Evolutionary conservation across 2,113 vertebrate species (phyloP).

Genomic region (Acanthisitta chloris): DNA sequence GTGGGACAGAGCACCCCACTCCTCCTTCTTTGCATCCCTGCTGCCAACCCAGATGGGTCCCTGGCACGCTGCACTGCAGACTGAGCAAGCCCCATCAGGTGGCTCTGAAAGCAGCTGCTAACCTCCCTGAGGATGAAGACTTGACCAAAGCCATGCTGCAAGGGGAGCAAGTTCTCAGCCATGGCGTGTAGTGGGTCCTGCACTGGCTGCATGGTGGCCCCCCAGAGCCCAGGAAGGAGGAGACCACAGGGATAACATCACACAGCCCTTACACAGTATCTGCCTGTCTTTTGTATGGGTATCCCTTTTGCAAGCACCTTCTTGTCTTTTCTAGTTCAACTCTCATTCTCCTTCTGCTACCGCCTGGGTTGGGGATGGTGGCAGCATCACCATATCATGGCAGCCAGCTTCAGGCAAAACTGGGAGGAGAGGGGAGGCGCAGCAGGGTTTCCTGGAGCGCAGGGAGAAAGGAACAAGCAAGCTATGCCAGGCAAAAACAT

Average conservation of each 20-base stretch:
- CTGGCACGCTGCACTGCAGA: rapidly evolving
- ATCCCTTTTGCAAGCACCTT: not conserved
- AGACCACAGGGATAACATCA: not conserved
- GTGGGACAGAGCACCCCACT: not conserved
- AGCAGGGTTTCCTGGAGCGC: not conserved
- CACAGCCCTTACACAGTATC: rapidly evolving
- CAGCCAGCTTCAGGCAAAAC: not conserved
- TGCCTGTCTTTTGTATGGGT: too few relatives aligned
- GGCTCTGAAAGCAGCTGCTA: not conserved
- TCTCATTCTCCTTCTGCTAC: not conserved
- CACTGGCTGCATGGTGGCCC: rapidly evolving
- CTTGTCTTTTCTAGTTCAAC: not conserved
- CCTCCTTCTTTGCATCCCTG: not conserved
- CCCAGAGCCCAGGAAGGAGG: not conserved
- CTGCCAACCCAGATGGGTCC: not conserved
- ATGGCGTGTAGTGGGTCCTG: not conserved
- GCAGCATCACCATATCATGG: rapidly evolving
- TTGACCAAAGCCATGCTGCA: not conserved
- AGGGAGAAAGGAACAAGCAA: not conserved
- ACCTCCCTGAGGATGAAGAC: not conserved
- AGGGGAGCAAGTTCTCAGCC: not conserved
- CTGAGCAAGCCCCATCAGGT: rapidly evolving
- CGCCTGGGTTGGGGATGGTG: not conserved
- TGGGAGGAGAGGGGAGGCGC: not conserved
- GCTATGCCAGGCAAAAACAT: not conserved